These are phyloP conservation scores for Xanthorhoe designata DNA, from an alignment of 2,888 invertebrate species.

Conservation along the genomic window DNA sequence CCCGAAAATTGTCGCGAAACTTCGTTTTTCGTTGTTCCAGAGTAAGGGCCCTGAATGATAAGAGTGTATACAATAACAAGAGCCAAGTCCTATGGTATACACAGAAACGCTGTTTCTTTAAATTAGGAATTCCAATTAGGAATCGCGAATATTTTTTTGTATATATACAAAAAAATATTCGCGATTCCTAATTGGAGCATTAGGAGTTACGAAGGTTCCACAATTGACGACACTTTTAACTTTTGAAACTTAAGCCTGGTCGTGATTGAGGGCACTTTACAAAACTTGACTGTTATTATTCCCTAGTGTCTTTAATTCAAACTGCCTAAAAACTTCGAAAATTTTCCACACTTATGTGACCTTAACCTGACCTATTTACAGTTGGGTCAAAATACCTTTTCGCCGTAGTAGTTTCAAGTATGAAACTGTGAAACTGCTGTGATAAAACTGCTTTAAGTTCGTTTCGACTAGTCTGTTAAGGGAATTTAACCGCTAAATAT, in stretches of 20 bases:
- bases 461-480: conserved; percentile 2
- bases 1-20: too few species aligned
- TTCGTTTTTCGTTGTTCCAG: too few species aligned
- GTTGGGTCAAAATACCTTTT: conserved; percentile 23
- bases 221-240: conserved; percentile 19
- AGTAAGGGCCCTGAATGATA: too few species aligned
- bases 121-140: too few species aligned
- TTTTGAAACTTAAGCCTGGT: conserved; percentile 24
- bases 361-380: conserved; percentile 30
- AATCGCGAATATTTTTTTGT: too few species aligned
- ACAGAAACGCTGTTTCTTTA: not conserved
- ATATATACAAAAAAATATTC: conserved; percentile 10
- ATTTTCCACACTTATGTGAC: conserved; percentile 16
- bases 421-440: conserved; percentile 13
- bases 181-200: conserved; percentile 10
- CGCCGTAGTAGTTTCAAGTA: conserved; percentile 1
- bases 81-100: not conserved
- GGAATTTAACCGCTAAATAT: conserved; percentile 19
- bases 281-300: conserved; percentile 23
- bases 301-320: conserved; percentile 11
- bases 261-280: conserved; percentile 23
- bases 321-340: conserved; percentile 8
- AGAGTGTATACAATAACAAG: not conserved
- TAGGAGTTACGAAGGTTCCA: conserved; percentile 10
- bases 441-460: conserved; percentile 26